Conservation (phyloP, 2,797 vertebrate species). For the Hippoglossus hippoglossus region DNA sequence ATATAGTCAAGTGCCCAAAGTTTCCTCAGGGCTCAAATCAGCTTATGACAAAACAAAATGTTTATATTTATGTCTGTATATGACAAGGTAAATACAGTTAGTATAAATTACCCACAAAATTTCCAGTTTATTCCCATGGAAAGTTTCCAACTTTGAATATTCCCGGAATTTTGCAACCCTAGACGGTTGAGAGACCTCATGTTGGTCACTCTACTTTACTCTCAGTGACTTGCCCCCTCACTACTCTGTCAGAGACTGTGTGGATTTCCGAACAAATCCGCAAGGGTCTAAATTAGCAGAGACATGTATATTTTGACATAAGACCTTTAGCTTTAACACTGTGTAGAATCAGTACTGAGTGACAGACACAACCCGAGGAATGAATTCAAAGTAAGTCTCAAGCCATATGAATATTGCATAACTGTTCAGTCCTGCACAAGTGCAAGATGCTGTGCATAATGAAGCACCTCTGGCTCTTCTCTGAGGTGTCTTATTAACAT, state of each 20-base stretch:
- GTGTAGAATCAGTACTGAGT: background rate
- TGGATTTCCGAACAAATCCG: conserved; percentile 9
- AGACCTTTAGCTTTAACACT: conserved; percentile 8
- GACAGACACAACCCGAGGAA: conserved; percentile 8
- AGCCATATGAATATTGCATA: conserved; percentile 45
- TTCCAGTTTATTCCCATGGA: no score
- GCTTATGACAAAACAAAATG: no score
- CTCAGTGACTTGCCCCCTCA: background rate
- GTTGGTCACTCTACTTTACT: background rate
- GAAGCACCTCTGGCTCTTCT: conserved; percentile 23
- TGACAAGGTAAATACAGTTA: no score
- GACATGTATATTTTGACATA: conserved; percentile 4
- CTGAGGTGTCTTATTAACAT: conserved; percentile 36
- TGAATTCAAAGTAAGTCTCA: conserved; percentile 34
- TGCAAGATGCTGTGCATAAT: conserved; percentile 36
- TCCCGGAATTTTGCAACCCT: no score
- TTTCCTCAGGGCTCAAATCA: no score
- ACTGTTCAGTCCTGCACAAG: conserved; percentile 2
- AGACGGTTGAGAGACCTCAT: background rate
- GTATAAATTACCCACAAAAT: no score
- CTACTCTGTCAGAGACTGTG: background rate
- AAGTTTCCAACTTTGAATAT: no score
- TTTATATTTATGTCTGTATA: no score
- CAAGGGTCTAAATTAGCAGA: conserved; percentile 1
- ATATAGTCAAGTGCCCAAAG: no score